A percentile compares a stretch with the other conserved stretches of the same genome.
Evolutionary conservation across 2,888 invertebrate genomes (phyloP).

Genomic region (Scaeva pyrastri): DNA sequence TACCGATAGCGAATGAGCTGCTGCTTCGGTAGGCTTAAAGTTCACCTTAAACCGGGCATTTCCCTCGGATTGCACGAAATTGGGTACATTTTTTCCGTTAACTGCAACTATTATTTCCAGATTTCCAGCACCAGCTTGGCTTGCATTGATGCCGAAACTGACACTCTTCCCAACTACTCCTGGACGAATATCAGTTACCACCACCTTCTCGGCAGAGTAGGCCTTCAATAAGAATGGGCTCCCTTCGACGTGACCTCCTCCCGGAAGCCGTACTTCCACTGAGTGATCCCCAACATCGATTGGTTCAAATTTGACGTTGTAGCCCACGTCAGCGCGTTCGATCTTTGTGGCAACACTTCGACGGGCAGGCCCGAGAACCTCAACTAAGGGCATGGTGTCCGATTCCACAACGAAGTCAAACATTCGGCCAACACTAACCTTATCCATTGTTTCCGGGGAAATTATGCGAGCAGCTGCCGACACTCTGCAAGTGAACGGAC

Average conservation of each 20-base stretch:
- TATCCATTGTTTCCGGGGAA: constrained; percentile 93
- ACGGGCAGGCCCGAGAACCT: constrained; percentile 90
- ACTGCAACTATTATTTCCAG: constrained; percentile 99
- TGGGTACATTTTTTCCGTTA: constrained; percentile 97
- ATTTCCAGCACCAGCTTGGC: constrained; percentile 96
- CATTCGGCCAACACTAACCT: constrained; percentile 93
- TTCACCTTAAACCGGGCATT: constrained; percentile 97
- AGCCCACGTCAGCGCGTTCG: constrained; percentile 83
- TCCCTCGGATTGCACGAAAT: constrained; percentile 98
- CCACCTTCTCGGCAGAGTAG: constrained; percentile 97
- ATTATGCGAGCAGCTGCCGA: constrained; percentile 93
- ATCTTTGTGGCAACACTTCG: constrained; percentile 89
- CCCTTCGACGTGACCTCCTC: constrained; percentile 94
- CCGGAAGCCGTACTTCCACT: constrained; percentile 88
- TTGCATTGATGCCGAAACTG: constrained; percentile 95
- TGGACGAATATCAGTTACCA: constrained; percentile 95
- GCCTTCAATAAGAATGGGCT: constrained; percentile 98
- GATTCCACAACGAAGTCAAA: constrained; percentile 95
- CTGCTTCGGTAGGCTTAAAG: constrained; percentile 97
- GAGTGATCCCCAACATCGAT: constrained; percentile 97
- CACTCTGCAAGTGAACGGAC: constrained; percentile 85
- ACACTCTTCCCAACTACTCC: constrained; percentile 96
- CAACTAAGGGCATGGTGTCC: constrained; percentile 91
- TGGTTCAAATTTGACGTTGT: constrained; percentile 90
- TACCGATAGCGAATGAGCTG: constrained; percentile 95